These are phyloP conservation scores for Neodiprion fabricii DNA, from an alignment of 1,140 invertebrate genomes.

Conservation along the genomic window DNA sequence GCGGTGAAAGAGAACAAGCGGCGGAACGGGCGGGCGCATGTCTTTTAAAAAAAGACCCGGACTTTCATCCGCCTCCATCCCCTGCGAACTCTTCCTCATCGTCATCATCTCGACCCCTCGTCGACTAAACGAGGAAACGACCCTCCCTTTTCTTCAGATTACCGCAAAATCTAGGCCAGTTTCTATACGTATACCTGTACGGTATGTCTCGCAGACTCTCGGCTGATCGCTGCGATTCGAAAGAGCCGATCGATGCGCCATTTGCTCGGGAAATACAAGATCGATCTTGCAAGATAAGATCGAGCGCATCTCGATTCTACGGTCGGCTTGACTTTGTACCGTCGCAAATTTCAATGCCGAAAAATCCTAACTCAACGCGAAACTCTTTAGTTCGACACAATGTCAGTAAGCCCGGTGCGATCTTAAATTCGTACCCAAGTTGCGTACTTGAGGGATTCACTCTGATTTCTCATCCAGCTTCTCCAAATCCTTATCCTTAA, in stretches of 20 bases:
- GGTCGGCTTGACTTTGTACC: no score
- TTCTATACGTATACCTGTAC: background rate
- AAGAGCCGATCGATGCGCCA: background rate
- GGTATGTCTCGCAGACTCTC: background rate
- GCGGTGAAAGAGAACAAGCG: background rate
- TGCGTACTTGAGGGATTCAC: no score
- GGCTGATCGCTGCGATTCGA: background rate
- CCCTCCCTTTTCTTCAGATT: background rate
- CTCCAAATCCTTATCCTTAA: no score
- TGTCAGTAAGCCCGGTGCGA: no score
- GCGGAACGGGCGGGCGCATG: background rate
- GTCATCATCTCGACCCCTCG: conserved; percentile 2
- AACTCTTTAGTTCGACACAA: no score
- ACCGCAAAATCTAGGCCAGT: background rate
- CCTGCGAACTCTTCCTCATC: background rate
- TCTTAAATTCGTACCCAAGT: no score
- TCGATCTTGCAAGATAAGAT: no score
- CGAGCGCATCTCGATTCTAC: no score
- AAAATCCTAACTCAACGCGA: no score
- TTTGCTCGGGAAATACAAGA: background rate
- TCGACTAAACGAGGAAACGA: background rate
- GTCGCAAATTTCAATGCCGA: no score
- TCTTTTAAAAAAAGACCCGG: background rate
- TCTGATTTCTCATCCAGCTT: no score
- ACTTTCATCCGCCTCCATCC: background rate